These are phyloP conservation scores for Protobothrops flavoviridis DNA, from an alignment of 2,113 vertebrate species.

Conservation along the genomic window DNA sequence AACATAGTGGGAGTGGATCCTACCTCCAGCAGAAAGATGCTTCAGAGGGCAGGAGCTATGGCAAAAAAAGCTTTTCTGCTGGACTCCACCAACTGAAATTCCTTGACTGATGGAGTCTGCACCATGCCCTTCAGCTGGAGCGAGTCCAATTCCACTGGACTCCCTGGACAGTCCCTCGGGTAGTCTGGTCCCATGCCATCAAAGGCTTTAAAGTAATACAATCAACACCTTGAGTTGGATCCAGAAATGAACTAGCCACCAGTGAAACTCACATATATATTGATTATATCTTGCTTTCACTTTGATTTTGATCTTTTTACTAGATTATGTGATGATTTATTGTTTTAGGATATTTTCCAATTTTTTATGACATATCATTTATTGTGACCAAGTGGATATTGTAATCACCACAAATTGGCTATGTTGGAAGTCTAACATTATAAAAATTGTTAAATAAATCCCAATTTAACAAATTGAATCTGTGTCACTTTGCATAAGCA, in stretches of 20 bases:
- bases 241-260: neutral
- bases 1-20: neutral
- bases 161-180: neutral
- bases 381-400: neutral
- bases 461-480: neutral
- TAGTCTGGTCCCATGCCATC: neutral
- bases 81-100: neutral
- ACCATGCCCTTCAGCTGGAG: neutral
- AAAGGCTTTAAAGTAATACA: neutral
- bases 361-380: neutral
- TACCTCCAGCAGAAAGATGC: neutral
- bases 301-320: neutral
- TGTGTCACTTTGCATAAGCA: neutral
- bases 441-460: neutral
- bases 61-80: neutral
- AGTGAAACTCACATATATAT: neutral
- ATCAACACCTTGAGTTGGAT: neutral
- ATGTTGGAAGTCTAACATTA: neutral
- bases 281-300: neutral
- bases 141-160: neutral
- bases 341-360: neutral
- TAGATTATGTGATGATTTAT: neutral
- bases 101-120: neutral
- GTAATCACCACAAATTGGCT: neutral
- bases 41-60: neutral